phyloP scores from a whole-genome alignment of 2,797 vertebrate species.

The Bovichtus diacanthus region DNA sequence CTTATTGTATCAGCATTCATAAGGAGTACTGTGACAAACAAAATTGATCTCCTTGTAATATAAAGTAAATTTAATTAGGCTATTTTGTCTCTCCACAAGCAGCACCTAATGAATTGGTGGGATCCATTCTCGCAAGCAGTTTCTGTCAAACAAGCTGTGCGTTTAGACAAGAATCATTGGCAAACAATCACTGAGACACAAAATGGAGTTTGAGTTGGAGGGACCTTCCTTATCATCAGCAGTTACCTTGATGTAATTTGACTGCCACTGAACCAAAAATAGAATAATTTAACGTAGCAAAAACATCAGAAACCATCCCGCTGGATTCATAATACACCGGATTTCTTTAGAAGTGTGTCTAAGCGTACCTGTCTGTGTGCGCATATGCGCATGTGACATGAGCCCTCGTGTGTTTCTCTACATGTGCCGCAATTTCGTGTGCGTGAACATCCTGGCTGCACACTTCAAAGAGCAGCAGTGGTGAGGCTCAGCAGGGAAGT shows the following conservation, averaged over 20 bases:
- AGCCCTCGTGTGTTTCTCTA: constrained; percentile 28
- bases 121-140: background rate
- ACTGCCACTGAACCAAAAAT: constrained; percentile 15
- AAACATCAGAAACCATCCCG: constrained; percentile 11
- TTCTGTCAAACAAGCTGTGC: background rate
- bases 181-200: constrained; percentile 9
- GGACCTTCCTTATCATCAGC: background rate
- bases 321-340: background rate
- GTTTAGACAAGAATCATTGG: constrained; percentile 2
- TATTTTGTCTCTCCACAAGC: constrained; percentile 9
- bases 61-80: constrained; percentile 4
- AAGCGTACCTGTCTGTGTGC: background rate
- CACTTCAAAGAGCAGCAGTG: constrained; percentile 71
- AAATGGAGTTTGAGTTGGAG: background rate
- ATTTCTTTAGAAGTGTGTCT: constrained; percentile 9
- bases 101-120: constrained; percentile 1
- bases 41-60: background rate
- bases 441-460: constrained; percentile 38
- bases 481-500: constrained; percentile 62
- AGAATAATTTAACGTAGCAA: background rate
- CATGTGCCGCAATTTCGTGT: constrained; percentile 35
- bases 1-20: constrained; percentile 29
- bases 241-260: constrained; percentile 8
- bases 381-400: constrained; percentile 14
- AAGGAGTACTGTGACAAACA: constrained; percentile 11